phyloP scores from a whole-genome alignment of 2,797 vertebrate species.

The Netta rufina region DNA sequence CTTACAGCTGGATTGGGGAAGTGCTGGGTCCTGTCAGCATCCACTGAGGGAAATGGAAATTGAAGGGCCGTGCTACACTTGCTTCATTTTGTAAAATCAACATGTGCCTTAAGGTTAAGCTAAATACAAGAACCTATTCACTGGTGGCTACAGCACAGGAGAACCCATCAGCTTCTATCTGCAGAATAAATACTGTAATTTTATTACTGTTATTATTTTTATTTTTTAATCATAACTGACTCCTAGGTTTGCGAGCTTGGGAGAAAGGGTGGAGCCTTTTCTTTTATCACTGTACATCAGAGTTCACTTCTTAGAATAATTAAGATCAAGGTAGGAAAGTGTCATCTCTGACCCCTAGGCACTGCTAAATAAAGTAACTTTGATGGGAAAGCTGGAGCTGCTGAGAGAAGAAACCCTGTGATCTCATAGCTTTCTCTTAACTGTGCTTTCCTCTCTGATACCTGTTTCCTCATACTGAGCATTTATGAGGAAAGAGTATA shows the following conservation, averaged over 20 bases:
- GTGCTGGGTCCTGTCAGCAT: slow-evolving; percentile 11
- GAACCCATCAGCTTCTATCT: slow-evolving; percentile 36
- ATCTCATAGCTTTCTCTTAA: not conserved
- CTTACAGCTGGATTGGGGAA: slow-evolving; percentile 19
- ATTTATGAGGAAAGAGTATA: not conserved
- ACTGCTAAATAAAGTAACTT: slow-evolving; percentile 31
- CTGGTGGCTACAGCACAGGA: slow-evolving; percentile 2
- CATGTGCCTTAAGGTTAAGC: slow-evolving; percentile 51
- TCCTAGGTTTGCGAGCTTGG: not conserved
- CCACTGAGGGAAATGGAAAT: slow-evolving; percentile 14
- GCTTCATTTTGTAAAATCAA: slow-evolving; percentile 59
- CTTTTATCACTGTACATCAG: not conserved
- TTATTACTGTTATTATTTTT: not conserved
- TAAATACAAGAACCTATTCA: slow-evolving; percentile 36
- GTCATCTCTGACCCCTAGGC: not conserved
- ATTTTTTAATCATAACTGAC: not conserved
- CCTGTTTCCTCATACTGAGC: not conserved
- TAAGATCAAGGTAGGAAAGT: slow-evolving; percentile 26
- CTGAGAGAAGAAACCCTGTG: not conserved
- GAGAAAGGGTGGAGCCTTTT: not conserved
- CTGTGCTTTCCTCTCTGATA: fast-evolving
- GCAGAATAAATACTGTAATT: not conserved
- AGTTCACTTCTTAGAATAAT: not conserved
- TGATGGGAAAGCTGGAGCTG: not conserved
- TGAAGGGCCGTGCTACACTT: slow-evolving; percentile 23